Evolutionary conservation across 2,888 invertebrate species (phyloP), one percentile per base, ranked within the genome.

Genomic region (Ophonus ardosiacus): DNA sequence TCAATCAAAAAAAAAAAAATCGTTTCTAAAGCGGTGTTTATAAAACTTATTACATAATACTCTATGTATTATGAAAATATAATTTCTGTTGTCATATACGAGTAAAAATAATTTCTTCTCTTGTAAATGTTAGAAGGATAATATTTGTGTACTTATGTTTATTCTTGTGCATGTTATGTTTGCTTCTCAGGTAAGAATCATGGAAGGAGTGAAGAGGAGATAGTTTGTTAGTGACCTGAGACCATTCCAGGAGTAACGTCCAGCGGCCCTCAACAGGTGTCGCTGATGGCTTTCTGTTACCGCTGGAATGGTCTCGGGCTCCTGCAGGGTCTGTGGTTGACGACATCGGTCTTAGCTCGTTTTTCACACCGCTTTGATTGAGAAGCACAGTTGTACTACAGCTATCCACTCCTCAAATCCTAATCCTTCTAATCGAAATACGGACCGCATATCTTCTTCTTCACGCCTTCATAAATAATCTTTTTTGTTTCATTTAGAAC

Each of bases 271-370:
- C 51, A 61, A 63, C 84, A 84, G 78, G 84, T 56, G 79, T 51
- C 43, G 59, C 61, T 59, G 84, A 84, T 84, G 84, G 71, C 40
- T 61, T 76, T 79, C 31, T 43, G 79, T 84, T 84, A 84, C 65
- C 40, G 76, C 84, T 84, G 84, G 84, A 84, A 56, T 65, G 63
- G 84, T 56, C 84, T 84, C 84, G 78, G 43, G 80, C 80, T 86
- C 87, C 87, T 86, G 87, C 87, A 87, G 87, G 88, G 87, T 86
- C 86, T 82, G 87, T 86, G 86, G 90, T 90, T 91, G 91, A 91
- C 91, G 91, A 91, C 90, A 90, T 91, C 90, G 90, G 88, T 90
- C 91, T 91, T 92, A 92, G 91, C 92, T 92, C 88, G 91, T 90
- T 90, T 89, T 88, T 90, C 91, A 91, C 92, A 91, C 91, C 91